phyloP scores from a whole-genome alignment of 2,113 vertebrate genomes.

The Lamprotornis superbus region DNA sequence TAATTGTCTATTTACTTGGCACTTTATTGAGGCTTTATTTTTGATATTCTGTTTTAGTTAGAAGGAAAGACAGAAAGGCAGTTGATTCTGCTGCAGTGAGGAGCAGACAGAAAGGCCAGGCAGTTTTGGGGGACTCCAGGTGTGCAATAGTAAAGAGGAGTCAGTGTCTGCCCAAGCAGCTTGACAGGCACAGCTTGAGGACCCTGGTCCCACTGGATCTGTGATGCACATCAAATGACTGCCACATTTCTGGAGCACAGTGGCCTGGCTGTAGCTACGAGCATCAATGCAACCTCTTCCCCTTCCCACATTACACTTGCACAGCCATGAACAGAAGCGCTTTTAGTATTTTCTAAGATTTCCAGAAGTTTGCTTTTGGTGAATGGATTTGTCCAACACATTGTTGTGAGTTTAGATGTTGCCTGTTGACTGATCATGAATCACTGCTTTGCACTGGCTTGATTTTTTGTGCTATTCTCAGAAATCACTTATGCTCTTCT shows the following conservation, averaged over 20 bases:
- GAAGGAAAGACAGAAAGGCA: background rate
- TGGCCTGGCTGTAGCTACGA: rapidly evolving
- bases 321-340: background rate
- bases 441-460: background rate
- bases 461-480: background rate
- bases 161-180: background rate
- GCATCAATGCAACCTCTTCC: background rate
- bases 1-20: background rate
- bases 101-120: background rate
- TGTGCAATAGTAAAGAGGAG: background rate
- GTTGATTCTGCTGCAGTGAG: background rate
- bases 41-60: background rate
- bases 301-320: background rate
- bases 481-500: background rate
- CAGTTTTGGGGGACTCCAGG: background rate
- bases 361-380: background rate
- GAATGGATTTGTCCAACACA: background rate
- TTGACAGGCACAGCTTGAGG: background rate
- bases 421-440: background rate
- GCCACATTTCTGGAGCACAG: background rate
- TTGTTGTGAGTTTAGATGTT: background rate
- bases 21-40: background rate
- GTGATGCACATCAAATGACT: background rate
- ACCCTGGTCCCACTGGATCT: background rate
- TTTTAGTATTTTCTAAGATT: background rate